Evolutionary conservation across 2,888 invertebrate species (phyloP).

Genomic region (Rotaria magnacalcarata): DNA sequence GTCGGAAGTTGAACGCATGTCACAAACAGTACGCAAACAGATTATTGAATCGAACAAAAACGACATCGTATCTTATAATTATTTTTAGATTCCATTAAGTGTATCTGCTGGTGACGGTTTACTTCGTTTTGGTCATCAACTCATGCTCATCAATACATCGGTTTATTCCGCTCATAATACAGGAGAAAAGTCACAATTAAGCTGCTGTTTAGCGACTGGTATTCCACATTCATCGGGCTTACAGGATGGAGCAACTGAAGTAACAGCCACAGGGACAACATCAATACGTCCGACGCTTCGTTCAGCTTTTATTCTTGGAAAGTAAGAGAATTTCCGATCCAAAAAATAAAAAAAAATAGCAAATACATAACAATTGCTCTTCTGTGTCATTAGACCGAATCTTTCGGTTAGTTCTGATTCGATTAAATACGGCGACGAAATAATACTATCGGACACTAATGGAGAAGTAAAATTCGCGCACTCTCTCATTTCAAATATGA

Average conservation of each 20-base stretch:
- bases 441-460: constrained; percentile 5
- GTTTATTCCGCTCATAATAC: neutral
- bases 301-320: constrained; percentile 14
- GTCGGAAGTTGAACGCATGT: constrained; percentile 26
- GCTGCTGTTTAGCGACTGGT: neutral
- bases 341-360: neutral
- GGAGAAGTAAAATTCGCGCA: neutral
- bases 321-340: neutral
- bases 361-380: neutral
- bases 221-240: neutral
- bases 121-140: constrained; percentile 28
- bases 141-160: neutral
- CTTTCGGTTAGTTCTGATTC: neutral
- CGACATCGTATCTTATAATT: too few relatives aligned
- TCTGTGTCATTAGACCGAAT: neutral
- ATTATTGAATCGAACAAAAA: too few relatives aligned
- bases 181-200: neutral
- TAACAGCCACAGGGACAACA: constrained; percentile 24
- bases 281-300: neutral
- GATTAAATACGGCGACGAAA: constrained; percentile 24
- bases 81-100: neutral
- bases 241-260: neutral
- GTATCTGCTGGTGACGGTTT: neutral
- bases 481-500: neutral
- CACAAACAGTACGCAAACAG: neutral